A percentile compares a stretch with the other conserved stretches of the same genome.
phyloP scores from a whole-genome alignment of 2,113 vertebrate species.

The Muntiacus muntjak region DNA sequence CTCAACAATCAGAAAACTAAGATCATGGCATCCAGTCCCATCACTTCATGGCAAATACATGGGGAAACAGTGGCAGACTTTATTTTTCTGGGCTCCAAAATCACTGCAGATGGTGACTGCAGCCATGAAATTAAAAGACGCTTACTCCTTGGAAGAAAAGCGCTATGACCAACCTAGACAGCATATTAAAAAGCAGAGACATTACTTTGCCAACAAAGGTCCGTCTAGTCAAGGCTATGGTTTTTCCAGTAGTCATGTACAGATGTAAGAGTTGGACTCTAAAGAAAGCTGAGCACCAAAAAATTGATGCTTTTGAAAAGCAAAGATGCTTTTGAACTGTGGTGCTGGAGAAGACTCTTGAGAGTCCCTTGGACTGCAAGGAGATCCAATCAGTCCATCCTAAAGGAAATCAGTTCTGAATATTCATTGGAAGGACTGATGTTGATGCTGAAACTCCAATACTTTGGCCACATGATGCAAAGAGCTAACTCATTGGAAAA shows the following conservation, averaged over 20 bases:
- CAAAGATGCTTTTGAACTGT: background rate
- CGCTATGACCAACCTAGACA: background rate
- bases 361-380: background rate
- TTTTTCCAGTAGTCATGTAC: background rate
- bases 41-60: accelerated
- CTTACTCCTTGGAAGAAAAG: background rate
- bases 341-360: background rate
- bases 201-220: background rate
- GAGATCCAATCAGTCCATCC: background rate
- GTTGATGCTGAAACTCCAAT: background rate
- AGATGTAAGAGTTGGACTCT: background rate
- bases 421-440: background rate
- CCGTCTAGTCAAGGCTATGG: background rate
- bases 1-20: background rate
- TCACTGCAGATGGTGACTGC: background rate
- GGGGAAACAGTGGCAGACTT: background rate
- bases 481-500: background rate
- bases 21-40: background rate
- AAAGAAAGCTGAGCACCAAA: background rate
- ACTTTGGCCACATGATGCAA: background rate
- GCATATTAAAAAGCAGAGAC: background rate
- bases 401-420: background rate
- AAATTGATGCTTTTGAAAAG: background rate
- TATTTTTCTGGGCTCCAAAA: background rate
- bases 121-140: background rate